These are phyloP conservation scores for Tenualosa ilisha DNA, from an alignment of 2,797 vertebrate species.

Conservation along the genomic window DNA sequence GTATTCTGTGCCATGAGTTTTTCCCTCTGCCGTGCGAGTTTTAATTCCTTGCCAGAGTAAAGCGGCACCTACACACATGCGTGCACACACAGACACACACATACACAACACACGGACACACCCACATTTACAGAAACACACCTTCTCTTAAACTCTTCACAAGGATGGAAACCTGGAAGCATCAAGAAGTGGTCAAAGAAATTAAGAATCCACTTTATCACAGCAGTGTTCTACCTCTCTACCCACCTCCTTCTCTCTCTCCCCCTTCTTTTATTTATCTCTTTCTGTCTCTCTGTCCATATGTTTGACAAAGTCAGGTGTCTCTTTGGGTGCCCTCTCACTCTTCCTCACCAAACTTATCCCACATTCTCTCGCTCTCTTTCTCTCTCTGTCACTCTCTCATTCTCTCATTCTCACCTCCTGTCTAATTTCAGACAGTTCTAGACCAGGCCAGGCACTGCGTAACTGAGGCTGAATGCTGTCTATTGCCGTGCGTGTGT, in stretches of 20 bases:
- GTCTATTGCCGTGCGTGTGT: constrained; percentile 3
- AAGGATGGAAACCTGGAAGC: constrained; percentile 14
- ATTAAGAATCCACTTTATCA: constrained; percentile 47
- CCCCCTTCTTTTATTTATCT: background rate
- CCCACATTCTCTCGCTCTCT: background rate
- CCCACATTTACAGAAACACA: background rate
- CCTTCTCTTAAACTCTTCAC: background rate
- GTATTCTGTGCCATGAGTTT: background rate
- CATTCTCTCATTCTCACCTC: background rate
- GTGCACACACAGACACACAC: background rate
- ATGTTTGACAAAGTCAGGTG: constrained; percentile 41
- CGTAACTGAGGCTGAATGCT: background rate
- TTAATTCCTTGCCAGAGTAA: background rate
- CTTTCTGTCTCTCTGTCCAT: constrained; percentile 27
- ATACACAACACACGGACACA: background rate
- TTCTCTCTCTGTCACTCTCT: background rate
- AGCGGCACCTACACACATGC: background rate
- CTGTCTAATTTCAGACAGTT: constrained; percentile 6
- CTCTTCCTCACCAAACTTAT: background rate
- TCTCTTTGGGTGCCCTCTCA: background rate
- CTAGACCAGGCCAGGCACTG: background rate
- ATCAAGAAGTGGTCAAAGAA: constrained; percentile 39
- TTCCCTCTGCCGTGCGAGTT: background rate
- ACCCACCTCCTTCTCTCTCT: background rate
- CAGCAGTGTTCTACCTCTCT: constrained; percentile 20